A percentile compares a stretch with the other conserved stretches of the same genome.
phyloP scores from a whole-genome alignment of 2,113 vertebrate species.

The Stegastes partitus region DNA sequence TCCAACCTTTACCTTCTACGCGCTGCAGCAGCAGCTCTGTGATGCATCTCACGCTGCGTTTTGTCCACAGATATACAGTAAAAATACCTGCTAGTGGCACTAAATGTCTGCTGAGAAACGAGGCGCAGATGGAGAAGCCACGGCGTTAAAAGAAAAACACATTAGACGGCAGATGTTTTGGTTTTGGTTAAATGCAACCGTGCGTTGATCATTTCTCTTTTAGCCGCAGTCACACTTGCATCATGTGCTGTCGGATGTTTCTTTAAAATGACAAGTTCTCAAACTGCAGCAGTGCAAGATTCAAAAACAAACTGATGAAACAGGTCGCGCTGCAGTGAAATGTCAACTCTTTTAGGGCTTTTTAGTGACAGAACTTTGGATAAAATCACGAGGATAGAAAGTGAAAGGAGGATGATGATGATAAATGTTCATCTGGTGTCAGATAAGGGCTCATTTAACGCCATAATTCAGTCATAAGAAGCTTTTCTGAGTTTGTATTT shows the following conservation, averaged over 20 bases:
- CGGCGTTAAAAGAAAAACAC: slow-evolving; percentile 17
- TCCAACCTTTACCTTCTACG: neutral
- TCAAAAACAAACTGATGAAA: too few relatives aligned
- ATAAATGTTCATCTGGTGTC: neutral
- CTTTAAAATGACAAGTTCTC: too few relatives aligned
- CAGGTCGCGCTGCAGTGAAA: too few relatives aligned
- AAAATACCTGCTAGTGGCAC: slow-evolving; percentile 5
- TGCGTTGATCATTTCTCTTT: slow-evolving; percentile 18
- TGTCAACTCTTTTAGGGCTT: too few relatives aligned
- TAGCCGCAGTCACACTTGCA: too few relatives aligned
- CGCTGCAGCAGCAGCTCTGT: neutral
- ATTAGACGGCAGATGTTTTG: slow-evolving; percentile 3
- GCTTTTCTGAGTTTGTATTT: neutral
- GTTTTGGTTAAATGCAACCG: slow-evolving; percentile 19
- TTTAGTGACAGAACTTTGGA: too few relatives aligned
- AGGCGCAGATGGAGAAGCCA: neutral
- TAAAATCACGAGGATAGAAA: neutral
- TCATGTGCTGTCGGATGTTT: too few relatives aligned
- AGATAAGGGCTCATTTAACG: neutral
- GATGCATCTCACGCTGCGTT: slow-evolving; percentile 14
- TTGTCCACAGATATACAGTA: too few relatives aligned
- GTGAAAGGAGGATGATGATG: neutral
- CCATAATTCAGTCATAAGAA: too few relatives aligned
- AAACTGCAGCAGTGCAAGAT: too few relatives aligned
- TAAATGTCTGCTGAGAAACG: slow-evolving; percentile 14